Percentiles rank a stretch among this genome's conserved stretches.
These are phyloP conservation scores for Candoia aspera DNA, from an alignment of 2,113 vertebrate genomes.

Conservation along the genomic window DNA sequence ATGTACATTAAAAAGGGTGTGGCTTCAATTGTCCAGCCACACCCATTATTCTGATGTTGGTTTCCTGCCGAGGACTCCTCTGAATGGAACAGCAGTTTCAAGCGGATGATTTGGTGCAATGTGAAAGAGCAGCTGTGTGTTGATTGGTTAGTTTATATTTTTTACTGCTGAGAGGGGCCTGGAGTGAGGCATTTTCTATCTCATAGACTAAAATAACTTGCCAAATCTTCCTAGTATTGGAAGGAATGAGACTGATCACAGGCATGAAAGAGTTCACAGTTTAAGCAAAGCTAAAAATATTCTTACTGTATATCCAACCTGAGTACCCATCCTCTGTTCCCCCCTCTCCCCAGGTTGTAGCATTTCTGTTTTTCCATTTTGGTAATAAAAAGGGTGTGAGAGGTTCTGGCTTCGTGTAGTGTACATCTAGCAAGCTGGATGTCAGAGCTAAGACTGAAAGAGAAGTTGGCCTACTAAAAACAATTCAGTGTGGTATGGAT, in stretches of 20 bases:
- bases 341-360: no score
- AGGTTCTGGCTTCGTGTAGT: slow-evolving; percentile 30
- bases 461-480: slow-evolving; percentile 13
- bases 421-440: not conserved
- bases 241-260: not conserved
- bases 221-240: not conserved
- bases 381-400: slow-evolving; percentile 7
- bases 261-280: not conserved
- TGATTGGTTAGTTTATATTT: not conserved
- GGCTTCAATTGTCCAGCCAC: no score
- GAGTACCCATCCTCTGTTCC: no score
- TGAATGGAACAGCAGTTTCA: not conserved
- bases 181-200: no score
- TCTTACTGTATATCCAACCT: not conserved
- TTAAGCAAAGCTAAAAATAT: not conserved
- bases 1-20: no score
- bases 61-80: no score
- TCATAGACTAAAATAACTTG: no score
- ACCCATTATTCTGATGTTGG: no score
- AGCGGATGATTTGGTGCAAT: not conserved
- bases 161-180: not conserved
- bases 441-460: slow-evolving; percentile 29
- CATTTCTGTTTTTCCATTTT: not conserved
- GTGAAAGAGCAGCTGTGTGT: not conserved
- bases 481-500: no score